Evolutionary conservation across 1,140 invertebrate genomes (phyloP).

Genomic region (Bombus pascuorum): DNA sequence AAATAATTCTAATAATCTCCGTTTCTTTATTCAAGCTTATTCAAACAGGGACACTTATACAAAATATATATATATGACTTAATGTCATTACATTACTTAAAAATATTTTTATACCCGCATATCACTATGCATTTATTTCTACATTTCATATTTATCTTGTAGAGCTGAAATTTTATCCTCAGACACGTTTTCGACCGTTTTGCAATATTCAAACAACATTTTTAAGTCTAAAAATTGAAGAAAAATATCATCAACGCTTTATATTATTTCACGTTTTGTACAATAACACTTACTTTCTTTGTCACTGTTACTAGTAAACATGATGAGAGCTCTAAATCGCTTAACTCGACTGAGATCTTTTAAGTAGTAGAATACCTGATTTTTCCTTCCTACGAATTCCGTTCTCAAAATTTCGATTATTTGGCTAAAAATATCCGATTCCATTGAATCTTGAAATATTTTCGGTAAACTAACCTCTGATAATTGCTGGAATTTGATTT

Average conservation of each 20-base stretch:
- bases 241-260: not conserved
- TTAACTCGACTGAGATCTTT: conserved; percentile 77
- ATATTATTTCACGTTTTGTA: conserved; percentile 30
- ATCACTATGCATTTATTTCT: conserved; percentile 14
- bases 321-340: conserved; percentile 78
- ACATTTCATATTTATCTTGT: conserved; percentile 74
- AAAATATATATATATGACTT: conserved; percentile 16
- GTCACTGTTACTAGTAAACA: conserved; percentile 79
- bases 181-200: conserved; percentile 63
- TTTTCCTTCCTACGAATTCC: conserved; percentile 74
- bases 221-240: conserved; percentile 72
- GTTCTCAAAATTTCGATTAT: conserved; percentile 80
- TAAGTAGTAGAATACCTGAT: conserved; percentile 75
- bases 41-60: not conserved
- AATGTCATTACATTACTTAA: conserved; percentile 28
- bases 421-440: conserved; percentile 84
- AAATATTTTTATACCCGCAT: not conserved
- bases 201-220: conserved; percentile 72
- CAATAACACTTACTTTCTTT: conserved; percentile 77
- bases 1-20: not conserved
- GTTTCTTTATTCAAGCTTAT: conserved; percentile 17
- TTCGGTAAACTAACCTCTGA: conserved; percentile 80
- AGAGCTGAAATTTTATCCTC: conserved; percentile 66
- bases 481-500: conserved; percentile 82
- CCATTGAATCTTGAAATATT: conserved; percentile 85